These are phyloP conservation scores for Potamarius usumacintae DNA, from an alignment of 2,113 vertebrate species.

Conservation along the genomic window DNA sequence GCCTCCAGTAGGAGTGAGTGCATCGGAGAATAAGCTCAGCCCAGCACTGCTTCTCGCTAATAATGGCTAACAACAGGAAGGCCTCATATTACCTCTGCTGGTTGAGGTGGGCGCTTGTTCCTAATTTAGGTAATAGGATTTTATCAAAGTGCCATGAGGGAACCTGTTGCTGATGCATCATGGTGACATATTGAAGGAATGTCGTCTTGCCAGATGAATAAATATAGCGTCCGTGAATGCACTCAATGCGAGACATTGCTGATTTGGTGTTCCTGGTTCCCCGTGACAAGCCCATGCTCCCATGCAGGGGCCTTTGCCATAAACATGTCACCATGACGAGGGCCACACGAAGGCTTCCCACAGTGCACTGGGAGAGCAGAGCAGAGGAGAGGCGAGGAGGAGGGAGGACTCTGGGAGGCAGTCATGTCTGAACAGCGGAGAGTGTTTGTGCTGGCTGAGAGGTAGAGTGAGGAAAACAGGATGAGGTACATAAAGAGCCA, in stretches of 20 bases:
- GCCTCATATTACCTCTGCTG: constrained; percentile 36
- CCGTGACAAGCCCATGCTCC: constrained; percentile 64
- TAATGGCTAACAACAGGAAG: constrained; percentile 46
- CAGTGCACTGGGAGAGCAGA: constrained; percentile 80
- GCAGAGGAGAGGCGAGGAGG: constrained; percentile 69
- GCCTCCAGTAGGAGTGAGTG: constrained; percentile 37
- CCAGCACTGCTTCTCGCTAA: constrained; percentile 16
- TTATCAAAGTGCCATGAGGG: background rate
- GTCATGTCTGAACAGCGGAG: constrained; percentile 71
- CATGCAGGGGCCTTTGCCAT: constrained; percentile 80
- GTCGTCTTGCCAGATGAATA: constrained; percentile 4
- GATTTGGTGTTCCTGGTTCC: background rate
- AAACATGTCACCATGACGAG: constrained; percentile 98
- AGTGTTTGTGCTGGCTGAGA: constrained; percentile 35
- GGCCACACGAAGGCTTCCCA: constrained; percentile 89
- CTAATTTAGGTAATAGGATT: constrained; percentile 35
- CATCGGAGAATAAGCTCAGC: constrained; percentile 39
- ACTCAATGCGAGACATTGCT: background rate
- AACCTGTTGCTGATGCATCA: constrained; percentile 4
- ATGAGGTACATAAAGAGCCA: constrained; percentile 42
- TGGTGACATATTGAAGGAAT: constrained; percentile 4
- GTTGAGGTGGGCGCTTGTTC: constrained; percentile 24
- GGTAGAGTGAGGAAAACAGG: constrained; percentile 47
- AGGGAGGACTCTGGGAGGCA: constrained; percentile 74
- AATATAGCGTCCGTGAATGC: background rate